A percentile compares a stretch with the other conserved stretches of the same genome.
phyloP scores from a whole-genome alignment of 2,888 invertebrate species.

The Lordiphosa fenestrarum region DNA sequence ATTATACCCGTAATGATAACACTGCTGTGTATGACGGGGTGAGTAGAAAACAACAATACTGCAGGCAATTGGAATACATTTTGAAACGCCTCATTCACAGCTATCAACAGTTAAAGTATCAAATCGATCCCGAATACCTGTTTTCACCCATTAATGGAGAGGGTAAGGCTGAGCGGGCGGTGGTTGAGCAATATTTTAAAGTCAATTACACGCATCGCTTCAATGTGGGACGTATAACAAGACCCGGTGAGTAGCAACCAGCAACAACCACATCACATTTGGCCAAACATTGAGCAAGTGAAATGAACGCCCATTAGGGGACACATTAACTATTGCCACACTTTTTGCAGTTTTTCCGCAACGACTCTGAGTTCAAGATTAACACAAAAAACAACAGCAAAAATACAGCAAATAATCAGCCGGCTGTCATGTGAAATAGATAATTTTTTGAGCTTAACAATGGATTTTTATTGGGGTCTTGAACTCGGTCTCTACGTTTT shows the following conservation, averaged over 20 bases:
- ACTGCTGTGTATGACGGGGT: slow-evolving; percentile 90
- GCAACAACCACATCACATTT: slow-evolving; percentile 2
- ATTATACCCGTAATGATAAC: slow-evolving; percentile 92
- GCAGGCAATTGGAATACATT: not conserved
- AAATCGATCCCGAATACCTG: slow-evolving; percentile 95
- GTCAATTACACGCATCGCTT: slow-evolving; percentile 93
- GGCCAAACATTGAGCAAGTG: slow-evolving; percentile 41
- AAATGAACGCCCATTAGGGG: slow-evolving; percentile 37
- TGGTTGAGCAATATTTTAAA: slow-evolving; percentile 92
- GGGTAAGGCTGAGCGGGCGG: slow-evolving; percentile 89
- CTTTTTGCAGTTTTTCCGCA: slow-evolving; percentile 22
- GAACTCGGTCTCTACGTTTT: slow-evolving; percentile 49
- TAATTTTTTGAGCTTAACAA: slow-evolving; percentile 25
- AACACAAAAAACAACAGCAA: slow-evolving; percentile 9
- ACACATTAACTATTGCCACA: slow-evolving; percentile 55
- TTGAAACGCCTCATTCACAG: slow-evolving; percentile 42
- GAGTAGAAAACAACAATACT: slow-evolving; percentile 34
- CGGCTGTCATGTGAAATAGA: slow-evolving; percentile 42
- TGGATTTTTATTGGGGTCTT: slow-evolving; percentile 49
- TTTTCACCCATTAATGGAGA: slow-evolving; percentile 94
- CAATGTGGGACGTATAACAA: slow-evolving; percentile 92
- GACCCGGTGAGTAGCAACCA: slow-evolving; percentile 85
- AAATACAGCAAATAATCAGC: too few species aligned
- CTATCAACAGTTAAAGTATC: slow-evolving; percentile 91
- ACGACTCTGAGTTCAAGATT: slow-evolving; percentile 42